Conservation (phyloP, 1,140 invertebrate species). For the Drosophila littoralis region DNA sequence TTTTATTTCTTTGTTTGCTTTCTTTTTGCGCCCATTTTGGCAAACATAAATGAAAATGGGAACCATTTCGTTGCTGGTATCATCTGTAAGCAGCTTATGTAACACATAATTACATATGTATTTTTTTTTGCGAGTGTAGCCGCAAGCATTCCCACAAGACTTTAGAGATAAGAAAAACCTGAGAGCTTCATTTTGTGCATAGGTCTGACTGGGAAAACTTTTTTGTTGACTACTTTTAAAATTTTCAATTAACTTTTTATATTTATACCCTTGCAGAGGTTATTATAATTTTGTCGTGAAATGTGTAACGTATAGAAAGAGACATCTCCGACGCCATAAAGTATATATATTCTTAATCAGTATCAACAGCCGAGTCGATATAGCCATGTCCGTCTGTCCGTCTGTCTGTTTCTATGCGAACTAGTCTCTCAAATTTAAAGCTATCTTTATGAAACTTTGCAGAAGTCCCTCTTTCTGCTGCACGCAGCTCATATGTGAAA, state of each 20-base stretch:
- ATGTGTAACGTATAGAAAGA: too few species aligned
- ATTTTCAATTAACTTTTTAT: constrained; percentile 21
- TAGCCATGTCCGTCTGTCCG: too few species aligned
- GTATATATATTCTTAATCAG: too few species aligned
- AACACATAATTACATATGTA: constrained; percentile 10
- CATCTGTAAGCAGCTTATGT: constrained; percentile 8
- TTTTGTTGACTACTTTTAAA: not conserved
- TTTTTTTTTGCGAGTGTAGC: not conserved
- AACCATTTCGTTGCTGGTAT: constrained; percentile 6
- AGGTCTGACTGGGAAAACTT: not conserved
- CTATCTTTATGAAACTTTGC: too few species aligned
- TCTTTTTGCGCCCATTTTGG: constrained; percentile 18
- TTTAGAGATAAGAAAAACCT: not conserved
- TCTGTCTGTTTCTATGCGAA: too few species aligned
- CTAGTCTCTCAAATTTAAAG: too few species aligned
- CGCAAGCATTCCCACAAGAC: not conserved
- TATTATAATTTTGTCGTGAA: too few species aligned
- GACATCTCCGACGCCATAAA: too few species aligned
- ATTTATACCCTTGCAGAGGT: constrained; percentile 27
- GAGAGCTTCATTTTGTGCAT: not conserved
- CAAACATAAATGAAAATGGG: constrained; percentile 19
- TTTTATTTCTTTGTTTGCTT: constrained; percentile 24
- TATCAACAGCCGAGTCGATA: too few species aligned
- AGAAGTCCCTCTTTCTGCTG: too few species aligned
- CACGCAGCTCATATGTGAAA: too few species aligned